Evolutionary conservation across 1,140 invertebrate genomes (phyloP).

Genomic region (Lepidotrigona ventralis): DNA sequence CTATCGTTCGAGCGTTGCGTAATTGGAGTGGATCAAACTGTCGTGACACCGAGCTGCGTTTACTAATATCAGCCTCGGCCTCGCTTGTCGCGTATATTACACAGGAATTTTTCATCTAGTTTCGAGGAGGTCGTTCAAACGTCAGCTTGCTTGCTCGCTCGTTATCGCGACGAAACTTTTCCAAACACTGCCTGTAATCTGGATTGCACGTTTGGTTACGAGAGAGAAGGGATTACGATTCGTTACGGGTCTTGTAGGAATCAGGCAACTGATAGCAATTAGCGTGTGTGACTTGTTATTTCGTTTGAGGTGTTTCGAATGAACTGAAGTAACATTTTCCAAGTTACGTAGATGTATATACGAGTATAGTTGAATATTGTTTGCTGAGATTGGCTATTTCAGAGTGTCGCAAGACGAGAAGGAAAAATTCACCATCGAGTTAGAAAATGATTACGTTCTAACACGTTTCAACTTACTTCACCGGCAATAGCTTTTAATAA

Average conservation of each 20-base stretch:
- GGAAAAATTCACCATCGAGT: background rate
- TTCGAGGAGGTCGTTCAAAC: background rate
- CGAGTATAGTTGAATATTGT: too few species aligned
- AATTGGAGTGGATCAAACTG: constrained; percentile 26
- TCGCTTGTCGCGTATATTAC: background rate
- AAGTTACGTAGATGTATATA: too few species aligned
- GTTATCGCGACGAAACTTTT: background rate
- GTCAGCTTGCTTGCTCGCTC: background rate
- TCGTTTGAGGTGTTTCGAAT: too few species aligned
- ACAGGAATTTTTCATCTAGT: background rate
- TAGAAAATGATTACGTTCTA: background rate
- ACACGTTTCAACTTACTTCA: background rate
- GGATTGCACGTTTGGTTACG: background rate
- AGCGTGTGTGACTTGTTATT: background rate
- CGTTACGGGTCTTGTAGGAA: background rate
- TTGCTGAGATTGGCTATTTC: background rate
- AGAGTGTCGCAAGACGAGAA: background rate
- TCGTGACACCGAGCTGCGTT: background rate
- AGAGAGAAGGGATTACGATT: background rate
- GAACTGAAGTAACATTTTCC: too few species aligned
- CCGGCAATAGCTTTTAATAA: background rate
- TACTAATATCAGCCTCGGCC: background rate
- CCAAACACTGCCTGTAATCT: background rate
- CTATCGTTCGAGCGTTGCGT: constrained; percentile 14
- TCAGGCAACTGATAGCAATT: background rate